Conservation (phyloP, 2,888 invertebrate genomes). For the Cataglyphis altisquamis region DNA sequence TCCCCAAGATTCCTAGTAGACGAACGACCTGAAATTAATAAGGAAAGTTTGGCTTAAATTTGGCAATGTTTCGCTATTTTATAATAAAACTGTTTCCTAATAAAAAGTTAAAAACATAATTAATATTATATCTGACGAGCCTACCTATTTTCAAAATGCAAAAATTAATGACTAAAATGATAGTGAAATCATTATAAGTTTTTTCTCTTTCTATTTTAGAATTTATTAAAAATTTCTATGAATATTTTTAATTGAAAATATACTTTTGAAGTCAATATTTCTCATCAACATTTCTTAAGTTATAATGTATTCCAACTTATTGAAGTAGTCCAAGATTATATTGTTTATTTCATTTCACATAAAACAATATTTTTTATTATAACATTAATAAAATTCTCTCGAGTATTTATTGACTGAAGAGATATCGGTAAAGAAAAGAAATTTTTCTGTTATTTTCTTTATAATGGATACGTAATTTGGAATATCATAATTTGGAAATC, state of each 20-base stretch:
- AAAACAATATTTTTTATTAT: neutral
- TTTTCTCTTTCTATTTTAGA: neutral
- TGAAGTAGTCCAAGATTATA: neutral
- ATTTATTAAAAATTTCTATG: neutral
- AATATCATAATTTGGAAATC: neutral
- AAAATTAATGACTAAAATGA: neutral
- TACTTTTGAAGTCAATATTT: neutral
- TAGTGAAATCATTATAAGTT: neutral
- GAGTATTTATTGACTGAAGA: neutral
- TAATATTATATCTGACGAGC: neutral
- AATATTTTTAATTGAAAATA: neutral
- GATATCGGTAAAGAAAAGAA: neutral
- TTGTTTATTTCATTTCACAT: neutral
- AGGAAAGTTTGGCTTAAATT: slow-evolving; percentile 35
- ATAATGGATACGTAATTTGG: neutral
- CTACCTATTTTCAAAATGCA: neutral
- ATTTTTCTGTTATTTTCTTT: neutral
- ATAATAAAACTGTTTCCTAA: neutral
- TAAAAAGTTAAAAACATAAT: neutral
- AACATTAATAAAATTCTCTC: neutral
- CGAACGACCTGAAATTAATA: slow-evolving; percentile 81
- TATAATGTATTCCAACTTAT: neutral
- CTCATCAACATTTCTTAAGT: neutral
- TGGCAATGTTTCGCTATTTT: neutral
- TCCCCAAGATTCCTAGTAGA: slow-evolving; percentile 82